These are phyloP conservation scores for Platycheirus rosarum DNA, from an alignment of 2,888 invertebrate species.

Conservation along the genomic window DNA sequence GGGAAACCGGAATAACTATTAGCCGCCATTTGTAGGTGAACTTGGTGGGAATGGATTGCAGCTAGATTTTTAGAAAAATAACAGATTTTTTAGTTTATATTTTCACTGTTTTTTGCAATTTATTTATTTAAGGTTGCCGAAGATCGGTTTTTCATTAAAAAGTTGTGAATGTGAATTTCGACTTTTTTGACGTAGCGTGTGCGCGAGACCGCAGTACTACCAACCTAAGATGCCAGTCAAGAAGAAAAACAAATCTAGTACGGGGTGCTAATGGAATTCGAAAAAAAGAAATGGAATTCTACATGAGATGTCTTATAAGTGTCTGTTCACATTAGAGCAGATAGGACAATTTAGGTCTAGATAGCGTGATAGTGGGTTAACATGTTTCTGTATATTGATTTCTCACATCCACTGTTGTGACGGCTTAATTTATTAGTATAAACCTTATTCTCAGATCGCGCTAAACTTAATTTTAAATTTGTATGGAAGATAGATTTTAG, in stretches of 20 bases:
- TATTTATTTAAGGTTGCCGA: slow-evolving; percentile 56
- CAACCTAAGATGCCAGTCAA: slow-evolving; percentile 16
- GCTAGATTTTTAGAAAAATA: slow-evolving; percentile 26
- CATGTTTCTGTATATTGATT: too few species aligned
- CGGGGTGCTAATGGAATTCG: slow-evolving; percentile 20
- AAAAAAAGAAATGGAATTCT: slow-evolving; percentile 12
- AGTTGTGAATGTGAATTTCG: slow-evolving; percentile 54
- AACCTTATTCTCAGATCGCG: too few species aligned
- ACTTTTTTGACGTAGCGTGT: slow-evolving; percentile 74
- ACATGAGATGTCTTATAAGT: neutral
- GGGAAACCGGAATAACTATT: slow-evolving; percentile 97
- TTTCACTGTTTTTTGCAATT: slow-evolving; percentile 22
- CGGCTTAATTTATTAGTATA: too few species aligned
- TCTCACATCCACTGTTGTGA: too few species aligned
- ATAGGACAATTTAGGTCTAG: too few species aligned
- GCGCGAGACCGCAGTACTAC: slow-evolving; percentile 57
- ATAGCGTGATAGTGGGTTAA: too few species aligned
- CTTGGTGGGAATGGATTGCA: slow-evolving; percentile 64
- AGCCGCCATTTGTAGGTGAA: slow-evolving; percentile 79
- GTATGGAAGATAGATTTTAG: too few species aligned
- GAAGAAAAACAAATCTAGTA: slow-evolving; percentile 39
- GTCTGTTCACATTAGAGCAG: too few species aligned
- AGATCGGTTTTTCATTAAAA: slow-evolving; percentile 58
- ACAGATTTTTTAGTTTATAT: slow-evolving; percentile 16
- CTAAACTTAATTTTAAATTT: too few species aligned